Percentiles rank a stretch among this genome's conserved stretches.
phyloP scores from a whole-genome alignment of 2,113 vertebrate species.

The Salvelinus namaycush region DNA sequence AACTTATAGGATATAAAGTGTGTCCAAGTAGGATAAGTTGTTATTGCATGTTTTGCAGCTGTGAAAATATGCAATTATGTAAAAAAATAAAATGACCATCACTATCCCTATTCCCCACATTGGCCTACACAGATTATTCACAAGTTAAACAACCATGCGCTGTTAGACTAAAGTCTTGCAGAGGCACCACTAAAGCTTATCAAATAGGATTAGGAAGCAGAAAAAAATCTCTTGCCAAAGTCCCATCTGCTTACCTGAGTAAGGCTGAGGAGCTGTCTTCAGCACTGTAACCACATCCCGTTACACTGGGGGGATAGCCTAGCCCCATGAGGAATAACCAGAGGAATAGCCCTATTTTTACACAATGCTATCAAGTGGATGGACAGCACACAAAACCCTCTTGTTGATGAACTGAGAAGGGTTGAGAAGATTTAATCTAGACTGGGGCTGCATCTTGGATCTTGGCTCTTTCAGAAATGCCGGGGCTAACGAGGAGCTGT shows the following conservation, averaged over 20 bases:
- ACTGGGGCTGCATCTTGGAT: neutral
- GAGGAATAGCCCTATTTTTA: constrained; percentile 4
- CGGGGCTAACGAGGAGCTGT: constrained; percentile 64
- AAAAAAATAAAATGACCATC: neutral
- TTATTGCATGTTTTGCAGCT: neutral
- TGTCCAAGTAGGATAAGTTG: neutral
- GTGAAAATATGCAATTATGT: neutral
- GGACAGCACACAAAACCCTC: neutral
- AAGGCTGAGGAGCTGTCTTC: constrained; percentile 62
- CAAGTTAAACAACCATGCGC: neutral
- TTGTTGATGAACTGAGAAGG: constrained; percentile 34
- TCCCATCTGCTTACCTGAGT: constrained; percentile 82
- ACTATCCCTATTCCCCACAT: neutral
- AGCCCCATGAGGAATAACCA: constrained; percentile 1
- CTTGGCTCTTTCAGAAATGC: constrained; percentile 39
- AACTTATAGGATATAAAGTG: neutral
- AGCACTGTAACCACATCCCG: constrained; percentile 16
- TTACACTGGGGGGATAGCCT: neutral
- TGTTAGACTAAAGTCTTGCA: neutral
- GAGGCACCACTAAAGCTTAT: constrained; percentile 83
- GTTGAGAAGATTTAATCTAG: neutral
- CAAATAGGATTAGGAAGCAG: constrained; percentile 85
- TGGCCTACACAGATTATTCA: neutral
- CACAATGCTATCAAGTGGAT: neutral
- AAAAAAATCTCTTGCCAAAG: constrained; percentile 61